Evolutionary conservation across 2,888 invertebrate species (phyloP).

Genomic region (Drosophila meridionalis): DNA sequence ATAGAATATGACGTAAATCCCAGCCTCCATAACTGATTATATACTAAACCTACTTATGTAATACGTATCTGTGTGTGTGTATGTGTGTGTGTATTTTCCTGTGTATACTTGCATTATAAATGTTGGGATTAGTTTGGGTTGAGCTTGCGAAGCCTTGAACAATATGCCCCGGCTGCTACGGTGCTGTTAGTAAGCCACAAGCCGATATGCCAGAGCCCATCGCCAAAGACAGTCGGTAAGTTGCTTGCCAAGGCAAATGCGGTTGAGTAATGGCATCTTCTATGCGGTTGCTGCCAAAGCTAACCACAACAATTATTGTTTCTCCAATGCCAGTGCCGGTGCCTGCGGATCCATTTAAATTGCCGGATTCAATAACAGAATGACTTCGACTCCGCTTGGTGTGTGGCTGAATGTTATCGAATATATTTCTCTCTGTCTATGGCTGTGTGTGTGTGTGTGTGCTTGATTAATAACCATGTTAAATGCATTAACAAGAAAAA

Average conservation of each 20-base stretch:
- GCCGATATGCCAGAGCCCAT: constrained; percentile 19
- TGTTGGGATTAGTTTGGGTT: constrained; percentile 64
- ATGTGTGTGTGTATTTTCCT: neutral
- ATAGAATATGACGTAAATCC: constrained; percentile 10
- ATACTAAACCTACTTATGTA: constrained; percentile 9
- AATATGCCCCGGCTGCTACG: constrained; percentile 36
- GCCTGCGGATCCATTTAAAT: constrained; percentile 71
- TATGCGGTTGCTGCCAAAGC: constrained; percentile 36
- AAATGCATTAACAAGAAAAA: constrained; percentile 69
- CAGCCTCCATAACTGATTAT: constrained; percentile 23
- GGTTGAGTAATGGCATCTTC: constrained; percentile 56
- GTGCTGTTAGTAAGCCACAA: constrained; percentile 51
- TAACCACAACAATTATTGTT: constrained; percentile 76
- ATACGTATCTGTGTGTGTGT: constrained; percentile 6
- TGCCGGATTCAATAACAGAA: constrained; percentile 70
- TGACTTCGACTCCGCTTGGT: constrained; percentile 43
- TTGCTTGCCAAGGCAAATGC: constrained; percentile 43
- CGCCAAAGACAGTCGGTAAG: constrained; percentile 34
- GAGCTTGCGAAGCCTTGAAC: constrained; percentile 35
- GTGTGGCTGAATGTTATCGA: constrained; percentile 2
- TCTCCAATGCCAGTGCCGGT: constrained; percentile 53
- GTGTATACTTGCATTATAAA: constrained; percentile 64
- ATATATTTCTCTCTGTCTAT: constrained; percentile 2
- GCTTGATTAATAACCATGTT: constrained; percentile 73
- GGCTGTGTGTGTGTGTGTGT: constrained; percentile 18